Evolutionary conservation across 2,113 vertebrate genomes (phyloP).

Genomic region (Myocastor coypus): DNA sequence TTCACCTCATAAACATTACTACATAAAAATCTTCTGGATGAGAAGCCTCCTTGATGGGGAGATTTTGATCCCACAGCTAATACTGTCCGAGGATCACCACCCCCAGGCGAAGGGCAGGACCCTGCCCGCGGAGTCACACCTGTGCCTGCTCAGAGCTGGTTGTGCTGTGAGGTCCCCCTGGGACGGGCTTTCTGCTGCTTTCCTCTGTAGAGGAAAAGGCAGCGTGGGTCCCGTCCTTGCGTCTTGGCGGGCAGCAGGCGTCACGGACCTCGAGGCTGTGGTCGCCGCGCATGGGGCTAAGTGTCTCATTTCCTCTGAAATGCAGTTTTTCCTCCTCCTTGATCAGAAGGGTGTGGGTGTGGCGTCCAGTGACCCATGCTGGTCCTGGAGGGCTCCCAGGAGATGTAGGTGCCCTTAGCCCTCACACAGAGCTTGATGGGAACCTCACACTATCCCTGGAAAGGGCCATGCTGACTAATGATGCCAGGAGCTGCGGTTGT

Average conservation of each 20-base stretch:
- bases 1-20: background rate
- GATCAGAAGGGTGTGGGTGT: accelerated
- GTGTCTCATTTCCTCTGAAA: background rate
- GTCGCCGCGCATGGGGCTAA: accelerated
- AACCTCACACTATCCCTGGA: accelerated
- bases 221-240: accelerated
- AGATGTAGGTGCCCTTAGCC: accelerated
- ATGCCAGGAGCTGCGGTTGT: accelerated
- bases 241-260: too few relatives aligned
- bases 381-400: background rate
- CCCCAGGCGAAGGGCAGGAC: background rate
- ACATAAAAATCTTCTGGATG: background rate
- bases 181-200: background rate
- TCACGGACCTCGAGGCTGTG: too few relatives aligned
- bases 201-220: background rate
- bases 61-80: background rate
- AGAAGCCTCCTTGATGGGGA: background rate
- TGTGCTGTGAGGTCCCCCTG: background rate
- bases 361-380: accelerated
- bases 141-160: background rate
- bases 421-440: background rate
- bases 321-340: background rate
- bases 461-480: accelerated
- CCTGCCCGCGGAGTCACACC: too few relatives aligned
- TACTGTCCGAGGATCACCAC: background rate